Percentiles rank a stretch among this genome's conserved stretches.
Conservation (phyloP, 2,113 vertebrate species). For the Saccopteryx leptura region DNA sequence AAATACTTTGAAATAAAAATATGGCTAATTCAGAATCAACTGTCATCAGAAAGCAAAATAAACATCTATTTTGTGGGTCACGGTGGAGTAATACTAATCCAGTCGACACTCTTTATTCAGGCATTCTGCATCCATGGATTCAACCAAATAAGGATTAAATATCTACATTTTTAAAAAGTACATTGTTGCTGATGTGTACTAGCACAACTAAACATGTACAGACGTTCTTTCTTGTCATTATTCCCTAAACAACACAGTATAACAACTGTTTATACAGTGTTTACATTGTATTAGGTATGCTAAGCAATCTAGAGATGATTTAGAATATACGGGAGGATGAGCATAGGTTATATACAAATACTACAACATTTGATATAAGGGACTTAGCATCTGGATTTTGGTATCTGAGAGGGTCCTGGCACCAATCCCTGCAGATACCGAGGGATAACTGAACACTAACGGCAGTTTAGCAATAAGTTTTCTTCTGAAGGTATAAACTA, state of each 20-base stretch:
- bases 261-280: background rate
- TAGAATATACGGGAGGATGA: no score
- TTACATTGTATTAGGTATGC: background rate
- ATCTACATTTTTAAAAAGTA: no score
- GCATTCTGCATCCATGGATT: background rate
- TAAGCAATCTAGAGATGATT: background rate
- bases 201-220: background rate
- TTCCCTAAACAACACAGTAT: background rate
- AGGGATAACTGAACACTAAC: background rate
- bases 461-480: background rate
- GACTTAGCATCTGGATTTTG: background rate
- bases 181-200: background rate
- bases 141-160: background rate
- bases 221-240: background rate
- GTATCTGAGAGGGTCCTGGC: background rate
- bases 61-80: background rate
- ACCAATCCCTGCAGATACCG: no score
- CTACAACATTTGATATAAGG: background rate
- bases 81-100: background rate
- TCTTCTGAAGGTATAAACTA: background rate
- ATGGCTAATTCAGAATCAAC: background rate
- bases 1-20: constrained; percentile 6
- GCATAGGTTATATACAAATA: background rate
- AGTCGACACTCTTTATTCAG: background rate
- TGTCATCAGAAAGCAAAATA: background rate